Evolutionary conservation across 2,113 vertebrate species (phyloP).

Genomic region (Cheirogaleus medius): DNA sequence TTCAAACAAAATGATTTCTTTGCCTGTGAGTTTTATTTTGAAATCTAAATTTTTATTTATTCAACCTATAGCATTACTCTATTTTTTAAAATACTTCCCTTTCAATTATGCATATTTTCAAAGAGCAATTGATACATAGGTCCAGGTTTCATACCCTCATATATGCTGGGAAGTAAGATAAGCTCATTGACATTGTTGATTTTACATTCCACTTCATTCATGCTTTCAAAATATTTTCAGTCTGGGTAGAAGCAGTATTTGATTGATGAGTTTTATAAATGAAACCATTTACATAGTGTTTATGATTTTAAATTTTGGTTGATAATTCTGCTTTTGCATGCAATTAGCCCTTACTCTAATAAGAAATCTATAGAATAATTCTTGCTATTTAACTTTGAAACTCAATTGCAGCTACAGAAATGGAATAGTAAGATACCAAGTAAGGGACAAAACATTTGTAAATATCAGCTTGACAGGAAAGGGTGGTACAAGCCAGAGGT

Average conservation of each 20-base stretch:
- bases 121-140: neutral
- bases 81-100: neutral
- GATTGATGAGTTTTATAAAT: neutral
- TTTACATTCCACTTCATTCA: neutral
- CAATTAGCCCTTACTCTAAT: neutral
- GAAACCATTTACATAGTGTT: neutral
- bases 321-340: neutral
- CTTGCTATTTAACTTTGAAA: neutral
- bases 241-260: slow-evolving; percentile 5
- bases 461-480: neutral
- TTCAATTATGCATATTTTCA: neutral
- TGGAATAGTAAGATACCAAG: neutral
- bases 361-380: neutral
- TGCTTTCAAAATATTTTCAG: neutral
- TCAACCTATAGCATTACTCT: neutral
- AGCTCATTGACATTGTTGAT: neutral
- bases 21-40: slow-evolving; percentile 31
- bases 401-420: neutral
- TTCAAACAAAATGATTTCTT: neutral
- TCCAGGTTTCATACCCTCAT: neutral
- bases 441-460: neutral
- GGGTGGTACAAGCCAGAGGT: neutral
- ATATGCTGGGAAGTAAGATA: neutral
- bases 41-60: slow-evolving; percentile 35
- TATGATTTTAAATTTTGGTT: slow-evolving; percentile 9